Conservation (phyloP, 64 coral and sea anemone species). For the Montipora sp. region DNA sequence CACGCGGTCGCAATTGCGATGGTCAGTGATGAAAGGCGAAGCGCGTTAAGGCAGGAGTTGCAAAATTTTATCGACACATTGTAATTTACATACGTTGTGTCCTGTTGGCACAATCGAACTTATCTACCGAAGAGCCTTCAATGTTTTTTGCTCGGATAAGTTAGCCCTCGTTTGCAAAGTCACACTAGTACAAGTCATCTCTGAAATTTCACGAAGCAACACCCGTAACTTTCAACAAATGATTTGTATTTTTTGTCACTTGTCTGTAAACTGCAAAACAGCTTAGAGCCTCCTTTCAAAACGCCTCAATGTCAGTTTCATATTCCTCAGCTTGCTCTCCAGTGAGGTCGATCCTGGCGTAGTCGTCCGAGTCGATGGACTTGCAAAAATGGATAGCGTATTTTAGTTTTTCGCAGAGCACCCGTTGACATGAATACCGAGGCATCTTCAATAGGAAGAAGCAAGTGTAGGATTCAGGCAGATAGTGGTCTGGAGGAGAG, state of each 20-base stretch:
- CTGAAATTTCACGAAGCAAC: too few species aligned
- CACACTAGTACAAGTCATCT: too few species aligned
- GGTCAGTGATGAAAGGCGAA: too few species aligned
- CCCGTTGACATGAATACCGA: constrained; percentile 93
- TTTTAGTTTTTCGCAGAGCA: constrained; percentile 98
- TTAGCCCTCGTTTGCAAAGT: too few species aligned
- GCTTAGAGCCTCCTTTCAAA: not conserved
- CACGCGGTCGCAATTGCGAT: too few species aligned
- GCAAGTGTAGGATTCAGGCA: constrained; percentile 97
- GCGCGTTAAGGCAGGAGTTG: too few species aligned
- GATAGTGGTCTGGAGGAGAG: constrained; percentile 93
- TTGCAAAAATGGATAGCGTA: constrained; percentile 99
- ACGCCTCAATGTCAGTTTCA: constrained; percentile 87
- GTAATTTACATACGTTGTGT: too few species aligned
- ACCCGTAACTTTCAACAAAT: too few species aligned
- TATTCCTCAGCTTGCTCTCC: constrained; percentile 90
- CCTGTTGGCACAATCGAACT: too few species aligned
- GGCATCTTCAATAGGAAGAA: constrained; percentile 99
- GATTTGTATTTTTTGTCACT: not conserved
- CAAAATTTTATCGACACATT: too few species aligned
- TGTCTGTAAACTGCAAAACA: not conserved
- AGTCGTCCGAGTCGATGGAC: constrained; percentile 99
- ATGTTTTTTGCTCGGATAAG: too few species aligned
- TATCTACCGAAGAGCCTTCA: too few species aligned
- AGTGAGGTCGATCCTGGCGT: constrained; percentile 96